phyloP scores from a whole-genome alignment of 30 jellyfish, hydroid and myxozoan genomes.

The Calvadosia cruxmelitensis region DNA sequence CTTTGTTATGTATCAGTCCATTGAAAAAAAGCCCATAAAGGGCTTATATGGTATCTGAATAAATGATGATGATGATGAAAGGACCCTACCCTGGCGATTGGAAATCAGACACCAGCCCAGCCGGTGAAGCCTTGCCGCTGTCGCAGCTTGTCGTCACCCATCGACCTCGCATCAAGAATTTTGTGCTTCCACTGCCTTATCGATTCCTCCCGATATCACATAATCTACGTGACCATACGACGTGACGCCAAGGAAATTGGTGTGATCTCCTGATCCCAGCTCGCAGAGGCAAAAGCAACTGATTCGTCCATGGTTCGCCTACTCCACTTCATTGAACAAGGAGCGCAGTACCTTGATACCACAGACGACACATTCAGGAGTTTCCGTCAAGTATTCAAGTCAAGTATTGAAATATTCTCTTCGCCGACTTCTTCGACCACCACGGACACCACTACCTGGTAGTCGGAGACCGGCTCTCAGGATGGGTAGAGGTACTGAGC shows the following conservation, averaged over 20 bases:
- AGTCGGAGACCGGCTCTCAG: constrained; percentile 26
- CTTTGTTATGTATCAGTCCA: no score
- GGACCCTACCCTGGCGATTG: not conserved
- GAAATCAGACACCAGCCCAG: not conserved
- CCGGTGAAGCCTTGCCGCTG: not conserved
- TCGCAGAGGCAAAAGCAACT: no score
- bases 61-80: no score
- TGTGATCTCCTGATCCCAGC: constrained; percentile 1
- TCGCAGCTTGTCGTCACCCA: not conserved
- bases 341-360: no score
- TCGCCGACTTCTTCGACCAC: not conserved
- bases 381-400: no score
- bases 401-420: no score
- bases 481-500: constrained; percentile 9
- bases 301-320: no score
- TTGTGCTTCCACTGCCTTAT: not conserved
- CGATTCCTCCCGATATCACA: not conserved
- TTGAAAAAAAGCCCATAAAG: no score
- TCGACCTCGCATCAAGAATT: no score
- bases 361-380: not conserved
- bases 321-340: no score
- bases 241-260: no score
- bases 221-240: not conserved
- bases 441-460: constrained; percentile 4
- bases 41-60: no score